Evolutionary conservation across 2,888 invertebrate species (phyloP).

Genomic region (Crepidodera aurea): DNA sequence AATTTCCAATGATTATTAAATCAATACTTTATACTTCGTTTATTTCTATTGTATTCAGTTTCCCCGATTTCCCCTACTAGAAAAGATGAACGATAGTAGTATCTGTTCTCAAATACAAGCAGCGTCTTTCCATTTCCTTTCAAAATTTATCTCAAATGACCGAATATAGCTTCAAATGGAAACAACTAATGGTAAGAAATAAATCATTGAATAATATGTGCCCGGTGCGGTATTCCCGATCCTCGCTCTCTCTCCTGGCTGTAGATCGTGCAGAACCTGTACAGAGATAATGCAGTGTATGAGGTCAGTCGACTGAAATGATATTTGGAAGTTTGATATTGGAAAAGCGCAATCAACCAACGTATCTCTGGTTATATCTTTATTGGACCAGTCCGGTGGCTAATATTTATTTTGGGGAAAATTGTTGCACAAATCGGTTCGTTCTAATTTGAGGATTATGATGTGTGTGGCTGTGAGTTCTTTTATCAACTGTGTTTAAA

Average conservation of each 20-base stretch:
- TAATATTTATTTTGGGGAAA: conserved; percentile 27
- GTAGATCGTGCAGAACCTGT: conserved; percentile 14
- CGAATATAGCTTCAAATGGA: conserved; percentile 50
- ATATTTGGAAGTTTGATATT: conserved; percentile 50
- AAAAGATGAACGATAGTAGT: neutral
- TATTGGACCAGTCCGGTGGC: conserved; percentile 26
- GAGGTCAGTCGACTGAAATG: conserved; percentile 47
- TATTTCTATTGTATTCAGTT: too few relatives aligned
- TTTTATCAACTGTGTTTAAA: too few relatives aligned
- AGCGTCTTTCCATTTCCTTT: conserved; percentile 15
- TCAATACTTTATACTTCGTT: too few relatives aligned
- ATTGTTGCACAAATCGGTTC: conserved; percentile 4
- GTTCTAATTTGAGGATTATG: neutral
- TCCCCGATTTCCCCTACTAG: neutral
- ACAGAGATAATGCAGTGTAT: conserved; percentile 49
- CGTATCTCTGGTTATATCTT: conserved; percentile 41
- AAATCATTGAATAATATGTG: conserved; percentile 54
- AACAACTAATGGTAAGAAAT: conserved; percentile 54
- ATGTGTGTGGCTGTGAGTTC: neutral
- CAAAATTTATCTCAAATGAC: conserved; percentile 14
- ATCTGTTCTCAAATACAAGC: conserved; percentile 6
- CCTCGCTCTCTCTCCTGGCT: conserved; percentile 12
- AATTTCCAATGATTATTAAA: too few relatives aligned
- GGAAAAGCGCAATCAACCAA: conserved; percentile 45
- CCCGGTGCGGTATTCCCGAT: conserved; percentile 23